Evolutionary conservation across 2,113 vertebrate species (phyloP).

Genomic region (Motacilla tschutschensis): DNA sequence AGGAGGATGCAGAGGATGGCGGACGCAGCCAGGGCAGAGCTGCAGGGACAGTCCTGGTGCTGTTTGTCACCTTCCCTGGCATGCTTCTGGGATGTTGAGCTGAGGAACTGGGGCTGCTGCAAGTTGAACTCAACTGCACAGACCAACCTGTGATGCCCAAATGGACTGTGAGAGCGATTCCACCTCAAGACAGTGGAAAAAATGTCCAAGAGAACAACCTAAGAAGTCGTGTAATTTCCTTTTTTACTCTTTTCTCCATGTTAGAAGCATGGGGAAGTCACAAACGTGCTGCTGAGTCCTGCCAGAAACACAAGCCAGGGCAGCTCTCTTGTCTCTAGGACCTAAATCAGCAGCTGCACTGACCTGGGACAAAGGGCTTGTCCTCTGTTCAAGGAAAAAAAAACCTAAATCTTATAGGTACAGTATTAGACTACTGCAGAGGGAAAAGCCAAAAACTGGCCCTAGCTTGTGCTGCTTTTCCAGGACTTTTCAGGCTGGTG

Average conservation of each 20-base stretch:
- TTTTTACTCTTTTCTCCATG: not conserved
- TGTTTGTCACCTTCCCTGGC: not conserved
- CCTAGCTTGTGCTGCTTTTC: not conserved
- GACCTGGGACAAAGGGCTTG: not conserved
- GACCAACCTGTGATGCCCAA: too few species aligned
- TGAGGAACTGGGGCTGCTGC: not conserved
- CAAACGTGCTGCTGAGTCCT: not conserved
- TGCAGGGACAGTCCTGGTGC: not conserved
- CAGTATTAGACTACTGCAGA: not conserved
- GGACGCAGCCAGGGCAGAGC: fast-evolving
- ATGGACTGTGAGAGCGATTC: not conserved
- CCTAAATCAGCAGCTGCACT: not conserved
- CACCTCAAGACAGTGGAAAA: not conserved
- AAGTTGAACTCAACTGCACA: not conserved
- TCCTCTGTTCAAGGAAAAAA: not conserved
- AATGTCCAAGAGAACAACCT: not conserved
- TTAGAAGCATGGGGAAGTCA: not conserved
- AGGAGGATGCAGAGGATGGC: not conserved
- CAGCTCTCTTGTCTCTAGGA: not conserved
- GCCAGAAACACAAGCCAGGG: not conserved
- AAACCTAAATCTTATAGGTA: not conserved
- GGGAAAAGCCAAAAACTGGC: not conserved
- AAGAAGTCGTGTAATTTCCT: not conserved
- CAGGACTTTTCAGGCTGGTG: not conserved
- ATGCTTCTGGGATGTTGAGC: fast-evolving